phyloP scores from a whole-genome alignment of 2,113 vertebrate genomes.

The Origma solitaria region DNA sequence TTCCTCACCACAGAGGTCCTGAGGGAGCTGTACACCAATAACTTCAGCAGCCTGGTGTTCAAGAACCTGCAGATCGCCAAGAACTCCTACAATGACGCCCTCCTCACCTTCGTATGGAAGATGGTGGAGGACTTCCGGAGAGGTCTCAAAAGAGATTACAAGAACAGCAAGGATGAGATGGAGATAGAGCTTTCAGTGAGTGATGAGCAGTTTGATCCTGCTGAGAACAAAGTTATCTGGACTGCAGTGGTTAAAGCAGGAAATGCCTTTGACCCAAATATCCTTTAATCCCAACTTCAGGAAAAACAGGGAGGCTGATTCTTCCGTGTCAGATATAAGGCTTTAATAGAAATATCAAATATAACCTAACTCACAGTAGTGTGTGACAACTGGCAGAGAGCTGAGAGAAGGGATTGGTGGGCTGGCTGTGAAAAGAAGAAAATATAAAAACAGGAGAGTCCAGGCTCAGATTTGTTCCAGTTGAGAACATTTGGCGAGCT shows the following conservation, averaged over 20 bases:
- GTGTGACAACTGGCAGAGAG: neutral
- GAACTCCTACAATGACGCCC: slow-evolving; percentile 77
- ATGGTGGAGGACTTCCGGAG: slow-evolving; percentile 78
- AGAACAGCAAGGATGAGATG: slow-evolving; percentile 68
- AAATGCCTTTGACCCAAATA: neutral
- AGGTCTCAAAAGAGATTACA: slow-evolving; percentile 71
- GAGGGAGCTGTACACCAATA: slow-evolving; percentile 79
- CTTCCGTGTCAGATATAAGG: neutral
- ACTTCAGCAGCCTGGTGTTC: slow-evolving; percentile 83
- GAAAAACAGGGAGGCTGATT: neutral
- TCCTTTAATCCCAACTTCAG: neutral
- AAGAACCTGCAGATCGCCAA: slow-evolving; percentile 80
- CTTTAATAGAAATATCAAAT: neutral
- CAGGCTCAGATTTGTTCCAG: neutral
- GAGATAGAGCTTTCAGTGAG: slow-evolving; percentile 68
- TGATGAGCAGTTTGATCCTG: neutral
- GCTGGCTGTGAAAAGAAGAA: neutral
- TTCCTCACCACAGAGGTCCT: slow-evolving; percentile 86
- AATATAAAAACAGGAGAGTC: neutral
- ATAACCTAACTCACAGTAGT: neutral
- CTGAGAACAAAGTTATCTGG: neutral
- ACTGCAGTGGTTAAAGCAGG: neutral
- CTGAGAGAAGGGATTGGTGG: neutral
- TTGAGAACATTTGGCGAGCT: neutral
- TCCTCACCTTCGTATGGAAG: slow-evolving; percentile 79